These are phyloP conservation scores for Hecatera dysodea DNA, from an alignment of 2,888 invertebrate species.

Conservation along the genomic window DNA sequence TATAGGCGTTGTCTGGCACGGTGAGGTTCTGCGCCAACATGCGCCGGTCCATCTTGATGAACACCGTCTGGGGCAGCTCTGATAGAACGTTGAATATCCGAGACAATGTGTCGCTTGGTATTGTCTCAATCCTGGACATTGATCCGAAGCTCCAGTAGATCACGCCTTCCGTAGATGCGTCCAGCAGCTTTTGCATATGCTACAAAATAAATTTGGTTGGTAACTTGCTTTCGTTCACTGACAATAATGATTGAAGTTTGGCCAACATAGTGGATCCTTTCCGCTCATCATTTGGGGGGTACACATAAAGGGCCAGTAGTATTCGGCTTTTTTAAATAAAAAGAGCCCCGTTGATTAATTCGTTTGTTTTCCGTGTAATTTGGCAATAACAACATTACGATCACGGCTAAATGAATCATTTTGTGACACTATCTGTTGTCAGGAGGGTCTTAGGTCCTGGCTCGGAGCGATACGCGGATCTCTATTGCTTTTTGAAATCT, in stretches of 20 bases:
- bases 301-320: not conserved
- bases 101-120: slow-evolving; percentile 84
- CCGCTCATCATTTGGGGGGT: not conserved
- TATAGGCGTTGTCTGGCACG: slow-evolving; percentile 87
- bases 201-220: slow-evolving; percentile 62
- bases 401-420: slow-evolving; percentile 64
- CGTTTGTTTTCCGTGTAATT: slow-evolving; percentile 65
- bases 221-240: not conserved
- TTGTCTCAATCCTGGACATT: slow-evolving; percentile 90
- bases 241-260: not conserved
- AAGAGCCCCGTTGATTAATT: not conserved
- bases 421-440: slow-evolving; percentile 77
- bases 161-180: slow-evolving; percentile 87
- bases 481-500: slow-evolving; percentile 75
- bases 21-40: slow-evolving; percentile 85
- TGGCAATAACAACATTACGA: slow-evolving; percentile 67
- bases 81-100: slow-evolving; percentile 88
- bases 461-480: slow-evolving; percentile 78
- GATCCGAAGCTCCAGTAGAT: slow-evolving; percentile 92
- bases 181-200: slow-evolving; percentile 85
- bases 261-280: too few relatives aligned
- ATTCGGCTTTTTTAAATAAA: not conserved
- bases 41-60: slow-evolving; percentile 89
- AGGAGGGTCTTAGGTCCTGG: slow-evolving; percentile 79
- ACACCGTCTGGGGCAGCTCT: slow-evolving; percentile 88